Evolutionary conservation across 2,113 vertebrate species (phyloP), one percentile per base, ranked within the genome.

Genomic region (Mirza zaza): DNA sequence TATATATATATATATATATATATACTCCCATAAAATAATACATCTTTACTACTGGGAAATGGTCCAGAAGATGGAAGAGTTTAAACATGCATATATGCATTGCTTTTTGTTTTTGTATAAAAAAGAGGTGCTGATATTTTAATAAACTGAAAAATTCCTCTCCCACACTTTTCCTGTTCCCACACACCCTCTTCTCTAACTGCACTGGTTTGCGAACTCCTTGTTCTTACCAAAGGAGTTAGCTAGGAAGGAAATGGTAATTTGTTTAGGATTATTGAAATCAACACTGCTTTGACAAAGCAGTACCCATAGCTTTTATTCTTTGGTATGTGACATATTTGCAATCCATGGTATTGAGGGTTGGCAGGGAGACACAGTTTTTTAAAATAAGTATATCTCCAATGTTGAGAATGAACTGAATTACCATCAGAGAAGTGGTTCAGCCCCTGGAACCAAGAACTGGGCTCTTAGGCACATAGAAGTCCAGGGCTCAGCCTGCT

Each of bases 161-260:
- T 93, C 95, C 97, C 96, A 97, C 96, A 93, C 91, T 84, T 92
- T 96, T 96, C 96, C 84, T 95, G 96, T 97, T 96, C 96, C 96
- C 95, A 97, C 93, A 96, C 92, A 93, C 65, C 23, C 36, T 89
- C 86, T 80, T 96, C 48, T 87, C 70, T 90, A 84, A 55, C 59
- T 39, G 3, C 2, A 39, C 10, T 77, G 92, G 55, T 92, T 77
- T 96, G n/a, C 91, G 96, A 91, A 94, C 91, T 94, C 75, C 11
- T n/a, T 84, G 83, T 97, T 93, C 96, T 88, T 68, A 77, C 52
- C n/a, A 39, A 91, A 95, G 70, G 71, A 94, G 45, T 85, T 77
- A 86, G 52, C 23, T 86, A 39, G 61, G 81, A 93, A 95, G 55
- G 77, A 94, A 96, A 77, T 1, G 27, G n/a, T 61, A 68, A 67